Evolutionary conservation across 2,113 vertebrate genomes (phyloP).

Genomic region (Ariopsis seemanni): DNA sequence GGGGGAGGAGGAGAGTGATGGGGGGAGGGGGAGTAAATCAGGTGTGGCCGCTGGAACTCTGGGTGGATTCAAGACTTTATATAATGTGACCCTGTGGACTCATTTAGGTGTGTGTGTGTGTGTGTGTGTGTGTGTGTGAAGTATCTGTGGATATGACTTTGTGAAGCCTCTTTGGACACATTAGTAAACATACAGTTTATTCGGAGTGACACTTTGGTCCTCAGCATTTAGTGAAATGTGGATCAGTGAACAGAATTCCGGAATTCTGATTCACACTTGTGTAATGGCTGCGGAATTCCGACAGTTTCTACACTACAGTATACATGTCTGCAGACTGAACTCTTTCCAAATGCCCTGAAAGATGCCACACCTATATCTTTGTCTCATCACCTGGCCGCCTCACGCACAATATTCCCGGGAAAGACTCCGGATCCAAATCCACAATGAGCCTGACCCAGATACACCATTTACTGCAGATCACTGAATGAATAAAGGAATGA

Average conservation of each 20-base stretch:
- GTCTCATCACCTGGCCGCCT: background rate
- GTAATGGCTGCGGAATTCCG: background rate
- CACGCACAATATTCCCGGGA: background rate
- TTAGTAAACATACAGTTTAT: too few relatives aligned
- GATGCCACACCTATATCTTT: background rate
- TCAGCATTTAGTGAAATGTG: background rate
- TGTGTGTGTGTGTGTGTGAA: background rate
- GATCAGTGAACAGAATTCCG: background rate
- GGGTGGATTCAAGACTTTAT: background rate
- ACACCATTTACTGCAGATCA: background rate
- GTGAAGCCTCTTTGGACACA: background rate
- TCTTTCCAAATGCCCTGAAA: background rate
- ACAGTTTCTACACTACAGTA: background rate
- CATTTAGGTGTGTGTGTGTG: background rate
- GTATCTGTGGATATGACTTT: background rate
- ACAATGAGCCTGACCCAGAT: background rate
- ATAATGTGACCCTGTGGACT: conserved; percentile 4
- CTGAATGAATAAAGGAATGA: background rate
- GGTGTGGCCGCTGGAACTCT: conserved; percentile 14
- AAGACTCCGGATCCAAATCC: background rate
- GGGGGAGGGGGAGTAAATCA: background rate
- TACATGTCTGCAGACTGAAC: background rate
- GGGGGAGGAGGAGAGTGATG: background rate
- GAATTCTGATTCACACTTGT: background rate
- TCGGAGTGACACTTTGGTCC: too few relatives aligned